Evolutionary conservation across 2,797 vertebrate species (phyloP), one percentile per base, ranked within the genome.

Genomic region (Helicolenus hilgendorfi): DNA sequence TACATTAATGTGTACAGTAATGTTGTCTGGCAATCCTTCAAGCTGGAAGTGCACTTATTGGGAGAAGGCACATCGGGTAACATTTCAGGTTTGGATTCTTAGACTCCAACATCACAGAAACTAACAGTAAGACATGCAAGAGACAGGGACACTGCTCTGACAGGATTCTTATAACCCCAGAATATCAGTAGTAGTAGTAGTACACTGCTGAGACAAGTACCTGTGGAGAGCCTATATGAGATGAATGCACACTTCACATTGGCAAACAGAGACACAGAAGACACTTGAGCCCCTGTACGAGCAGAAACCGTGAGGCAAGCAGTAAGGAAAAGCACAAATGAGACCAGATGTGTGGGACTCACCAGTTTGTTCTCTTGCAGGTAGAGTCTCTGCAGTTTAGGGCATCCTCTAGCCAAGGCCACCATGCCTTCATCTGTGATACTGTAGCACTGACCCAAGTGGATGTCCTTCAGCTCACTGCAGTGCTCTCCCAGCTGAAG

Each of bases 301-400:
- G 7, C 26, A 72, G 29, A 67, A 33, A 59, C 36, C 20, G 24
- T 1, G 3, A 81, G 6, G 35, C 11, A 72, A 72, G 14, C 18
- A 56, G 11, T 1, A 8, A 60, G n/a, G 49, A 59, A 41, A 41
- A 31, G 7, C 7, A 29, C 11, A 49, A 49, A 62, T 9, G 5
- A 59, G 5, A 74, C 4, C 24, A 64, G 11, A 41, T 3, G 6
- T 14, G 38, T n/a, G 59, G 70, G 93, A 98, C 99, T 97, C 96
- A 99, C 99, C 97, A 98, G 97, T 98, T 99, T 99, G 98, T 99
- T 99, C 93, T 99, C 99, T 93, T 99, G 99, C 98, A 99, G 98
- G 97, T 99, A 99, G 96, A 99, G 99, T 95, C 98, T 98, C 94
- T 99, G 98, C 71, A 99, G 96, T 93, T 99, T 99, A 78, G 98